Base-by-base conservation (phyloP, 1,140 invertebrate genomes). In the Drosophila parabipectinata region DNA sequence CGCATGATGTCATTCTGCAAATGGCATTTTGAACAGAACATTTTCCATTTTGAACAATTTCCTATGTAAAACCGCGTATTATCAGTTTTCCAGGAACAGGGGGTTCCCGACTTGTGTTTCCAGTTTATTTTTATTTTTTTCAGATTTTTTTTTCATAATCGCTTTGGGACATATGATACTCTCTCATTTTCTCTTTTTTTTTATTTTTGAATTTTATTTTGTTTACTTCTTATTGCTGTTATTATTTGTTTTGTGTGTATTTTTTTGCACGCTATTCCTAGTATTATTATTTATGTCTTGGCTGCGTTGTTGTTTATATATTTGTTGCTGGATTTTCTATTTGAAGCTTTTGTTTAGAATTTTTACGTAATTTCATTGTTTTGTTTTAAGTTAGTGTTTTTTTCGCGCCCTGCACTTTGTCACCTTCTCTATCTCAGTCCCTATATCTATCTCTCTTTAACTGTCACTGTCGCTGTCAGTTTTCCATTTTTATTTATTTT, bases 281-380 rank as follows among this genome's bases (percentile, higher is more conserved):
- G 48, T 47, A 64, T 60, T 51, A 54, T 30, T 74, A 67, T 57
- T 54, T 44, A 39, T 66, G 57, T 53, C 52, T 47, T 71, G 52
- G 58, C 37, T 44, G 39, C 44, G 24, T 48, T 58, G 63, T 73
- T 74, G 69, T 74, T 74, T 74, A 74, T 74, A 66, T 53, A 64
- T 72, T 64, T 39, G 37, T 48, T 63, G 51, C 12, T 10, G 12
- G 24, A n/a, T 50, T 52, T 60, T 58, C 41, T 75, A 74, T 53
- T 78, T 62, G 37, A 24, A 55, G 14, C 21, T 0, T 61, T 59
- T 72, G 60, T 53, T 80, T 81, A 52, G 74, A 44, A 77, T 77
- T 82, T 81, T 81, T 82, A 81, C 73, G 79, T 68, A 72, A 73
- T 77, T 77, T 56, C 10, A 84, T 79, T 79, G 34, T n/a, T 37